A percentile compares a stretch with the other conserved stretches of the same genome.
Evolutionary conservation across 1,140 invertebrate genomes (phyloP).

Genomic region (Musca domestica): DNA sequence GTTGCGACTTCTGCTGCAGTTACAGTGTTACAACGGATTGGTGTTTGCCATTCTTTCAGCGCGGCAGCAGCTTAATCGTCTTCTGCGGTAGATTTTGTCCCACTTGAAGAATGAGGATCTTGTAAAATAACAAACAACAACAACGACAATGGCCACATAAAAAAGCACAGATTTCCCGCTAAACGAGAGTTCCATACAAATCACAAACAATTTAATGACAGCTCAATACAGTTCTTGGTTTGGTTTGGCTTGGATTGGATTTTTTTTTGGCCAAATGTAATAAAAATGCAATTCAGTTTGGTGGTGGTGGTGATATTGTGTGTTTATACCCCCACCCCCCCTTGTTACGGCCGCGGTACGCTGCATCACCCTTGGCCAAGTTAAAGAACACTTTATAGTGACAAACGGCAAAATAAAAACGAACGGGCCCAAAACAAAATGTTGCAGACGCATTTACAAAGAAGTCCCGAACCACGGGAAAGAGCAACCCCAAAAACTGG

Average conservation of each 20-base stretch:
- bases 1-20: not conserved
- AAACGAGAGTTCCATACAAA: constrained; percentile 20
- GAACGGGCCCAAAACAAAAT: constrained; percentile 6
- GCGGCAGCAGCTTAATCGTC: too few relatives aligned
- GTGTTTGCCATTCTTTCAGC: too few relatives aligned
- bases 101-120: too few relatives aligned
- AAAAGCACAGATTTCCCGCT: constrained; percentile 9
- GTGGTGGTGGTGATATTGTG: not conserved
- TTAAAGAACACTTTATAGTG: too few relatives aligned
- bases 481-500: not conserved
- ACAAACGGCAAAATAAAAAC: not conserved
- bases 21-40: too few relatives aligned
- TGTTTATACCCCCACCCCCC: too few relatives aligned
- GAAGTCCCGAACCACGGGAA: not conserved
- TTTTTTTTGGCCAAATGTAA: constrained; percentile 19
- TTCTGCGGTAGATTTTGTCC: too few relatives aligned
- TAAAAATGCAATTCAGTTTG: constrained; percentile 22
- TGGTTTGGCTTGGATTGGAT: too few relatives aligned
- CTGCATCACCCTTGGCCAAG: too few relatives aligned
- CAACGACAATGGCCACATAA: too few relatives aligned
- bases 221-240: constrained; percentile 18
- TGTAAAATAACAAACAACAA: too few relatives aligned
- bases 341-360: too few relatives aligned
- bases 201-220: constrained; percentile 22
- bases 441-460: constrained; percentile 17